A percentile compares a stretch with the other conserved stretches of the same genome.
Conservation (phyloP, 2,797 vertebrate species). For the Pelobates cultripes region DNA sequence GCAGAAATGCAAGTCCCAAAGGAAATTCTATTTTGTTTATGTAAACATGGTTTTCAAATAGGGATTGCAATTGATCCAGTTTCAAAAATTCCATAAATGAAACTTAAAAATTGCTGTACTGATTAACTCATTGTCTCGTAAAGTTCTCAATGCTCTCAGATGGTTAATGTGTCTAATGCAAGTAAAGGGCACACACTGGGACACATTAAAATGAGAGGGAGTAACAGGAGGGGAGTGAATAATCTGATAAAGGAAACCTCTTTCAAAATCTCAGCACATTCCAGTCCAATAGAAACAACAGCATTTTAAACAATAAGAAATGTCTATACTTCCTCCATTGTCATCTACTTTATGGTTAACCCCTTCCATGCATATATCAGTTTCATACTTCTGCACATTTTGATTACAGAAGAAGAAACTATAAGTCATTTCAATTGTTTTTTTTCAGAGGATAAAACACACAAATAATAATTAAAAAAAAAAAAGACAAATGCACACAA, state of each 20-base stretch:
- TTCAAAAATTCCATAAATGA: background rate
- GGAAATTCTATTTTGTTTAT: constrained; percentile 17
- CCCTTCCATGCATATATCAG: constrained; percentile 1
- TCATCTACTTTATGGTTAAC: constrained; percentile 24
- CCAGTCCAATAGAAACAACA: constrained; percentile 29
- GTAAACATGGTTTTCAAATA: constrained; percentile 36
- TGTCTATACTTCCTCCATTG: constrained; percentile 23
- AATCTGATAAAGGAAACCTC: background rate
- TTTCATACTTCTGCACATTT: background rate
- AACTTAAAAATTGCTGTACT: background rate
- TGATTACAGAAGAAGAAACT: background rate
- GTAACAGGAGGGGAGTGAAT: constrained; percentile 1
- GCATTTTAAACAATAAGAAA: constrained; percentile 43
- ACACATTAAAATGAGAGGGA: background rate
- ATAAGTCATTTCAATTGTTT: background rate
- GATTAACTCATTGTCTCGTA: background rate
- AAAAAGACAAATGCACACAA: too few species aligned
- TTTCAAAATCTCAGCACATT: constrained; percentile 42
- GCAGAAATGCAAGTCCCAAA: constrained; percentile 34
- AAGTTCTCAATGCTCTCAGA: background rate
- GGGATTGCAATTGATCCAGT: background rate
- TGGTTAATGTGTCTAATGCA: background rate
- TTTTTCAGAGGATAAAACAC: too few species aligned
- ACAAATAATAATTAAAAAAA: too few species aligned
- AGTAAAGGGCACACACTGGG: background rate